Evolutionary conservation across 1,140 invertebrate genomes (phyloP).

Genomic region (Telenomus remus): DNA sequence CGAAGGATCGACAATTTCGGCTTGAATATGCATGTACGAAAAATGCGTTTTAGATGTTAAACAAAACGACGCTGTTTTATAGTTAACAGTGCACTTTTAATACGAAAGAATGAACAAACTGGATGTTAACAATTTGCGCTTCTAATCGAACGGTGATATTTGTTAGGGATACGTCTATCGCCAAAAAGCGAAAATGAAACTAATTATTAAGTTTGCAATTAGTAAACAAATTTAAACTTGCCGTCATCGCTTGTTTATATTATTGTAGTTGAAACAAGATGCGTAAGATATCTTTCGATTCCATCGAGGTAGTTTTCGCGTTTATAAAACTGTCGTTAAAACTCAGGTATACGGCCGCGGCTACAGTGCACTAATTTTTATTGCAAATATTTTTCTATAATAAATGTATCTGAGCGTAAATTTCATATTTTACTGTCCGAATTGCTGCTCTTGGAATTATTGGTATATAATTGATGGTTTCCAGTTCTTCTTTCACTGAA

Average conservation of each 20-base stretch:
- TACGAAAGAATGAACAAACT: slow-evolving; percentile 53
- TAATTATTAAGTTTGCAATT: slow-evolving; percentile 57
- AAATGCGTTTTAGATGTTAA: slow-evolving; percentile 48
- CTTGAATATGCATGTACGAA: slow-evolving; percentile 23
- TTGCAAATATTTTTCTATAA: slow-evolving; percentile 52
- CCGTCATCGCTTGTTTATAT: slow-evolving; percentile 58
- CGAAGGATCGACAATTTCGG: slow-evolving; percentile 51
- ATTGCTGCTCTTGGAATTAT: slow-evolving; percentile 10
- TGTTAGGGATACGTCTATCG: slow-evolving; percentile 47
- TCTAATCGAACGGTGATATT: too few species aligned
- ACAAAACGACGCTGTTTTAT: slow-evolving; percentile 49
- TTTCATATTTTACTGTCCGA: slow-evolving; percentile 8
- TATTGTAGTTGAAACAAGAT: slow-evolving; percentile 62
- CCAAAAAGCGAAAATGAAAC: slow-evolving; percentile 35
- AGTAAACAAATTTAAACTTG: slow-evolving; percentile 58
- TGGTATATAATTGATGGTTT: slow-evolving; percentile 50
- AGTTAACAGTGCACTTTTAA: slow-evolving; percentile 46
- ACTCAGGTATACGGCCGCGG: slow-evolving; percentile 40
- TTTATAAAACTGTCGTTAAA: slow-evolving; percentile 49
- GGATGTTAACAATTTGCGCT: slow-evolving; percentile 49
- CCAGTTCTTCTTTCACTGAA: slow-evolving; percentile 47
- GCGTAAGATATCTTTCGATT: slow-evolving; percentile 52
- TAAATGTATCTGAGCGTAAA: slow-evolving; percentile 36
- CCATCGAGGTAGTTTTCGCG: slow-evolving; percentile 31
- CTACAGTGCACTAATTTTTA: slow-evolving; percentile 55